Base-by-base conservation (phyloP, 2,113 vertebrate species). In the Microcebus tavaratra region DNA sequence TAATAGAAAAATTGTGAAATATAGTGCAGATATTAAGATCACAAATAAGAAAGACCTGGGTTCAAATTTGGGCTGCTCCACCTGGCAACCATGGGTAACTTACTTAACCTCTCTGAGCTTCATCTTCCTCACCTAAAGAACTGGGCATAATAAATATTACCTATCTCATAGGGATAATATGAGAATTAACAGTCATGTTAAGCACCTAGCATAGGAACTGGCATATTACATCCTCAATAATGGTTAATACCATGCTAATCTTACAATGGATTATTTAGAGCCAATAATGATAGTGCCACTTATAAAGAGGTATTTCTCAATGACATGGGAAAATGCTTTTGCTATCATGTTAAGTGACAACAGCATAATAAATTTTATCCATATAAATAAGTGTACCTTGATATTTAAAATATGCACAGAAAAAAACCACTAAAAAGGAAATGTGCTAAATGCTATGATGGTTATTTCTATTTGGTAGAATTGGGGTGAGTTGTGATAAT, bases 301-400 rank as follows among this genome's bases (percentile, higher is more conserved):
- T 94, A 68, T 48, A 23, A 95, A 88, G 45, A 95, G 18, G 18
- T 61, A 73, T 61, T 80, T 92, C 36, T 79, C 82, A 81, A 57
- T 91, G 59, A 88, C 31, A 68, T 48, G 27, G 6, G 45, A 80
- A 88, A 59, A 36, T 91, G 63, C 36, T 57, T 95, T 57, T 45
- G 39, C 90, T 67, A n/a, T 36, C 92, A 39, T 63, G 31, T 67
- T 83, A 59, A 75, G 25, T 61, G 67, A 90, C 84, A 97, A 63
- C 29, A 83, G 36, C n/a, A 48, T 3, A 8, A 25, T 27, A 67
- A 83, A 90, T 84, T 72, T 21, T 79, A 70, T 14, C 23, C 59
- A 82, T 23, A 65, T 88, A 55, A 70, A 72, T 92, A 91, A 85
- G 9, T 53, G 3, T 67, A 67, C 23, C 36, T 61, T 57, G 85